A percentile compares a stretch with the other conserved stretches of the same genome.
Conservation (phyloP, 2,797 vertebrate genomes). For the Anisognathus igniventris region DNA sequence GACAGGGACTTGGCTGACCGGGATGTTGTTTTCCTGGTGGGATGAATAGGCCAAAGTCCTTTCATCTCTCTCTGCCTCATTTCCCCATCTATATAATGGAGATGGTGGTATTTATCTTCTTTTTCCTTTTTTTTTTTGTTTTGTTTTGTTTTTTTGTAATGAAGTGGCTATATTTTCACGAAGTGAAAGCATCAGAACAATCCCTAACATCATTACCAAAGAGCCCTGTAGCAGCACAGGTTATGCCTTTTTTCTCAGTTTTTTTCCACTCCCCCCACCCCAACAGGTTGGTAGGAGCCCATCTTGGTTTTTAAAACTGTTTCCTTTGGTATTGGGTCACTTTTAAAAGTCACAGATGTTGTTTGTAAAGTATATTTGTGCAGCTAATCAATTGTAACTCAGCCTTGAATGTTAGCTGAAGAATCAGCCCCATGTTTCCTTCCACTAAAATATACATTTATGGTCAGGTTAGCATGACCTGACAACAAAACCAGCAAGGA, state of each 20-base stretch:
- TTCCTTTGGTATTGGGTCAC: background rate
- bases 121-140: too few species aligned
- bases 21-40: conserved; percentile 25
- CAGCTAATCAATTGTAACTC: background rate
- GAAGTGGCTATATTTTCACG: background rate
- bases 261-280: background rate
- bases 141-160: background rate
- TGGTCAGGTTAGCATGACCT: conserved; percentile 48
- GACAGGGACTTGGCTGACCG: conserved; percentile 1
- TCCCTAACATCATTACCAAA: background rate
- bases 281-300: background rate
- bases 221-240: background rate
- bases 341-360: background rate
- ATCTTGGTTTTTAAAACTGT: background rate
- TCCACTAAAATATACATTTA: background rate
- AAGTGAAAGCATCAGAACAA: background rate
- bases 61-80: conserved; percentile 39
- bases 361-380: background rate
- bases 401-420: background rate
- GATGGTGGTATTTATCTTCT: background rate
- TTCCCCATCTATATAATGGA: conserved; percentile 11
- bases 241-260: background rate
- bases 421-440: background rate
- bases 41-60: conserved; percentile 11
- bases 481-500: background rate